A percentile compares a stretch with the other conserved stretches of the same genome.
phyloP scores from a whole-genome alignment of 2,888 invertebrate species.

The Zaprionus obscuricornis region DNA sequence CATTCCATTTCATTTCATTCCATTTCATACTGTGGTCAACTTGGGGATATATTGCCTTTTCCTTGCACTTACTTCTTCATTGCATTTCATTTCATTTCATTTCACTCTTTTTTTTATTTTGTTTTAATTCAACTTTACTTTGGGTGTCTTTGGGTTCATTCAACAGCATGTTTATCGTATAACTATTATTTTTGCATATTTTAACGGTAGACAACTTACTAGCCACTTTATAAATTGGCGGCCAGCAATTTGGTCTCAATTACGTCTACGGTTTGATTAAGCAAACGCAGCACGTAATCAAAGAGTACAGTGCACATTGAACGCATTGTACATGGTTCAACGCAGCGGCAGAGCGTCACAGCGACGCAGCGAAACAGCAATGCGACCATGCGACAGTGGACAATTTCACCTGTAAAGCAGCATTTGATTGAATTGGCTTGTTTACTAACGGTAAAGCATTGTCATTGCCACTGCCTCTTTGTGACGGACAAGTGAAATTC shows the following conservation, averaged over 20 bases:
- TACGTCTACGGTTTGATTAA: constrained; percentile 51
- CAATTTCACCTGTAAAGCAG: constrained; percentile 59
- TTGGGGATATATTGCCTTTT: too few species aligned
- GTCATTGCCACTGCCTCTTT: constrained; percentile 45
- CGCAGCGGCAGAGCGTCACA: too few species aligned
- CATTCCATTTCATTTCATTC: too few species aligned
- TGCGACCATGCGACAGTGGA: too few species aligned
- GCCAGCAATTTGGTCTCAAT: constrained; percentile 59
- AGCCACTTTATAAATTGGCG: constrained; percentile 45
- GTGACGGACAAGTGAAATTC: constrained; percentile 61
- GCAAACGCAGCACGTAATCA: constrained; percentile 72
- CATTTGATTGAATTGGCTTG: constrained; percentile 44
- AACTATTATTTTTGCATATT: constrained; percentile 59
- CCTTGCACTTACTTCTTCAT: too few species aligned
- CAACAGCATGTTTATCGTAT: constrained; percentile 38
- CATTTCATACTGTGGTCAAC: too few species aligned
- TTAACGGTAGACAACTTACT: constrained; percentile 43
- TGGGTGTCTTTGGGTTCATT: too few species aligned
- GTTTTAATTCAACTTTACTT: too few species aligned
- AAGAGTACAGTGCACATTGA: constrained; percentile 36
- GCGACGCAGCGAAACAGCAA: too few species aligned
- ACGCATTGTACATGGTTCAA: constrained; percentile 15
- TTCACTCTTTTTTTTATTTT: too few species aligned
- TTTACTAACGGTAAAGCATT: constrained; percentile 52
- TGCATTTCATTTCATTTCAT: too few species aligned